Evolutionary conservation across 1,140 invertebrate genomes (phyloP), one percentile per base, ranked within the genome.

Genomic region (Meloidogyne exigua): DNA sequence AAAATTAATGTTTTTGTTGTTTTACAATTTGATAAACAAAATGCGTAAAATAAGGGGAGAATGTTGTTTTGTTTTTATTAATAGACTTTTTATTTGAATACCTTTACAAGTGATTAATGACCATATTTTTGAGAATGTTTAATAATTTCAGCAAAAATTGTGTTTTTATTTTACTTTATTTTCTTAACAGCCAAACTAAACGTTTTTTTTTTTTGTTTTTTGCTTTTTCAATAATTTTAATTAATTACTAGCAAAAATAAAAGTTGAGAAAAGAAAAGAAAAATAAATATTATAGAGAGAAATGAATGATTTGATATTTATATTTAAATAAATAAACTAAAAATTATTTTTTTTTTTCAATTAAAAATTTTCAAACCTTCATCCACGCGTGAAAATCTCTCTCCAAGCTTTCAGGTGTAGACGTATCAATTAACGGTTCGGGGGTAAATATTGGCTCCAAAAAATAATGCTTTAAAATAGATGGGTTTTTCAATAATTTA

Each of bases 341-440:
- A n/a, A 15, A 15, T 18, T 15, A 44, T 44, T 15, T 1, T 44
- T 44, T 13, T 13, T 42, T 11, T 13, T 15, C 18, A n/a, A n/a
- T 44, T 44, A 44, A 39, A 69, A 69, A 3, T 70, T 23, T 70
- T 18, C 70, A 12, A 49, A 85, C 84, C 78, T 86, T 86, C n/a
- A 85, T 75, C 84, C 84, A 85, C 1, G 86, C 86, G 65, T 87
- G 79, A 68, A 85, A 85, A 73, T 87, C 84, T 57, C 84, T 70
- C 72, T 85, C 84, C 39, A 85, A 70, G 18, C 76, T 77, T 68
- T 85, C 84, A 39, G 86, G 84, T 32, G 84, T 86, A 0, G 82
- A 86, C 12, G 78, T 84, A 72, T 85, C 86, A 36, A 85, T 85
- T 68, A 85, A 18, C 11, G 69, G 73, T 23, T 21, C 3, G n/a